Percentiles rank a stretch among this genome's conserved stretches.
These are phyloP conservation scores for Therioaphis trifolii DNA, from an alignment of 2,888 invertebrate genomes.

Conservation along the genomic window DNA sequence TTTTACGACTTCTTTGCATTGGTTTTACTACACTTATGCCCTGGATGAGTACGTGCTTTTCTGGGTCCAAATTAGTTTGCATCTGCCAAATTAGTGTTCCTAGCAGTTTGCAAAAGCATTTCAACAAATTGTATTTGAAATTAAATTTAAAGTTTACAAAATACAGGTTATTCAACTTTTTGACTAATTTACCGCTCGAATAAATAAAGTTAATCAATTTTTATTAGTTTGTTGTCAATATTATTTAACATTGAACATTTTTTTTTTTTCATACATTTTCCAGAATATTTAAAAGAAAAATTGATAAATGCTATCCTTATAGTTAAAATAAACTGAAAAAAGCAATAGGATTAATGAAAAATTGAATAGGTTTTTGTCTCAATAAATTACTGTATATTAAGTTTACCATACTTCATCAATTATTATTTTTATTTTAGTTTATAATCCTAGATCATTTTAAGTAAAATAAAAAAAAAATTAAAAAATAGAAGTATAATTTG, in stretches of 20 bases:
- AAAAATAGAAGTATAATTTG: constrained; percentile 9
- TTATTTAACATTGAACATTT: background rate
- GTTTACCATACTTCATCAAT: background rate
- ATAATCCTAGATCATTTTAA: background rate
- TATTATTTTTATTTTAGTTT: constrained; percentile 3
- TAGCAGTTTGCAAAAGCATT: background rate
- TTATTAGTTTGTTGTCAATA: background rate
- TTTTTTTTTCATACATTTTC: background rate
- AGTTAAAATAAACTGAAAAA: background rate
- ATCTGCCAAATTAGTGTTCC: constrained; percentile 5
- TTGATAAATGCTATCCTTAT: background rate
- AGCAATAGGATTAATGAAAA: background rate
- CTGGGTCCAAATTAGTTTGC: constrained; percentile 21
- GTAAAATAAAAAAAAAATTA: constrained; percentile 29
- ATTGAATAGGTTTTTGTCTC: background rate
- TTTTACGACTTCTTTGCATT: constrained; percentile 23
- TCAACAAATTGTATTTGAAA: background rate
- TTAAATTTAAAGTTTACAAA: constrained; percentile 13
- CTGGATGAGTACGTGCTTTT: constrained; percentile 7
- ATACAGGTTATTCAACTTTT: background rate
- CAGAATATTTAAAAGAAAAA: background rate
- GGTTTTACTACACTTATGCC: background rate
- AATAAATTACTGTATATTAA: constrained; percentile 19
- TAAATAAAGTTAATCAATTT: background rate
- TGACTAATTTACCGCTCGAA: background rate